Evolutionary conservation across 2,113 vertebrate species (phyloP), one percentile per base, ranked within the genome.

Genomic region (Semnornis frantzii): DNA sequence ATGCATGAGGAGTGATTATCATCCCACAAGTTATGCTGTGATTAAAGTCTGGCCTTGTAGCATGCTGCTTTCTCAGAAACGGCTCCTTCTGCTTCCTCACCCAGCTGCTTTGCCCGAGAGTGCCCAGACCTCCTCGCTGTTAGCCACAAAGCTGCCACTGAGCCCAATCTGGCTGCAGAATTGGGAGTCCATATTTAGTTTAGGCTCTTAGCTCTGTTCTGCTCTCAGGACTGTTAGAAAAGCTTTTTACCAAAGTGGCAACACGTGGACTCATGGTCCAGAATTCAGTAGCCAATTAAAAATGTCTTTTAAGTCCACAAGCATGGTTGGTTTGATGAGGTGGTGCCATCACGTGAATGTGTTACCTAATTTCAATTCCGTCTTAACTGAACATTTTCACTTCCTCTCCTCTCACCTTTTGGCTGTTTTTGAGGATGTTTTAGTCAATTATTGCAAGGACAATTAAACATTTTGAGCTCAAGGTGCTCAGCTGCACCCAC

Each of bases 1-100:
- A 97, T 96, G 89, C 95, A 96, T 34, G 92, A 96, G 91, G 93
- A 94, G 89, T 64, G 31, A 77, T 93, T 94, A 96, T 95, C 90
- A 96, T 95, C 96, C 88, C 89, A 17, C 94, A 87, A 87, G 91
- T 95, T 94, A 91, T 94, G 97, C 97, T 92, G 94, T 90, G 92
- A 95, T 96, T 96, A 72, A 78, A 91, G 96, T 69, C 78, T 92
- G 94, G 92, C 92, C 90, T 59, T 60, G 80, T 59, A 82, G 77
- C 52, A 4, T 75, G 92, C 92, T 82, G 85, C 94, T 95, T 74
- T 60, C 87, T 93, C 85, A 60, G 82, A 55, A 93, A 8, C 3
- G 5, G 79, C 65, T 94, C 57, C 55, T 63, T 65, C 65, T 70
- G 90, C 37, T 39, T 62, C 88, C 90, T 88, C 2, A 1, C 72